These are phyloP conservation scores for Leontopithecus rosalia DNA, from an alignment of 2,797 vertebrate species.

Conservation along the genomic window DNA sequence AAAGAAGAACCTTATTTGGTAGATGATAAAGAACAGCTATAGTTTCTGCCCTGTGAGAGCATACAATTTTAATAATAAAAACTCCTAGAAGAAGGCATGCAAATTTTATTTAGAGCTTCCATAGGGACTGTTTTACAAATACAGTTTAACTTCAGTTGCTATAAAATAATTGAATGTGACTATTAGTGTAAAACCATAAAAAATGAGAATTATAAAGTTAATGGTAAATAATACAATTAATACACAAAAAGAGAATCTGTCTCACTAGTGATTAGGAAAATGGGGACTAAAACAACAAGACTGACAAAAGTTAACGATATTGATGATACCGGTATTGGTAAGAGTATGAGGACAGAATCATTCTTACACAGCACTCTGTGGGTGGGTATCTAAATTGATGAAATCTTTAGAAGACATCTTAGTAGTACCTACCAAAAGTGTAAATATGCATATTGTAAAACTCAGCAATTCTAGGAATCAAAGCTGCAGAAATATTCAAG, in stretches of 20 bases:
- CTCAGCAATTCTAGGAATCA: not conserved
- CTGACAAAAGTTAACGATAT: not conserved
- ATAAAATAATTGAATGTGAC: slow-evolving; percentile 21
- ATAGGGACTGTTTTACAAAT: not conserved
- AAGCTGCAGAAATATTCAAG: not conserved
- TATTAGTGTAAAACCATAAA: slow-evolving; percentile 46
- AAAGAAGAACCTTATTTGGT: slow-evolving; percentile 23
- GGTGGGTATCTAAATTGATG: not conserved
- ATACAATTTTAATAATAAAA: slow-evolving; percentile 19
- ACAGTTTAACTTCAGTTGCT: slow-evolving; percentile 20
- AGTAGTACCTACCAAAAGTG: not conserved
- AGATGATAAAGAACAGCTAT: not conserved
- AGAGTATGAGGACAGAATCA: not conserved
- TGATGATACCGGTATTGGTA: not conserved
- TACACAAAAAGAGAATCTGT: not conserved
- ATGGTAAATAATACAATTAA: not conserved
- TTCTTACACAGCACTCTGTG: not conserved
- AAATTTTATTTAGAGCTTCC: not conserved
- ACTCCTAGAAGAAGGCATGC: not conserved
- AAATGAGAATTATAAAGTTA: slow-evolving; percentile 19
- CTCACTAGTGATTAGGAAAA: not conserved
- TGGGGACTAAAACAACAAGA: not conserved
- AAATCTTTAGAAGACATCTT: not conserved
- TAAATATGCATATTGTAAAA: not conserved
- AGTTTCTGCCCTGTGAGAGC: not conserved